Conservation (phyloP, 2,888 invertebrate genomes). For the Hanleya hanleyi region DNA sequence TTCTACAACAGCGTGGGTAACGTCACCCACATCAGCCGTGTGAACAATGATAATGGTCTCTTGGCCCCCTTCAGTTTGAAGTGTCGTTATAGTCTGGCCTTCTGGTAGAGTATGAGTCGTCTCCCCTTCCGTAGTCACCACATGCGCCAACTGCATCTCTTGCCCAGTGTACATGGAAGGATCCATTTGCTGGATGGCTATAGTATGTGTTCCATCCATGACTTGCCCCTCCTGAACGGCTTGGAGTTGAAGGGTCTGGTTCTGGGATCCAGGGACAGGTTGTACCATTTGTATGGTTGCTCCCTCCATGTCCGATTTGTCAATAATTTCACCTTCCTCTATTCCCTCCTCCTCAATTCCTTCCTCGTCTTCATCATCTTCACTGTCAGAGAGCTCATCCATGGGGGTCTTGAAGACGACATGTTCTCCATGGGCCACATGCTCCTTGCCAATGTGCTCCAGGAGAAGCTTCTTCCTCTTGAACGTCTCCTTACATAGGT, state of each 20-base stretch:
- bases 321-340: slow-evolving; percentile 17
- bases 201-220: not conserved
- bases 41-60: slow-evolving; percentile 68
- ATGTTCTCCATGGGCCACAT: slow-evolving; percentile 10
- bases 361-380: slow-evolving; percentile 41
- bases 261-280: slow-evolving; percentile 62
- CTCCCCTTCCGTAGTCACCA: not conserved
- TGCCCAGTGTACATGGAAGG: not conserved
- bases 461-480: slow-evolving; percentile 64
- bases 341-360: slow-evolving; percentile 34
- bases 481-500: slow-evolving; percentile 68
- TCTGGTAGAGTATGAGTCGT: not conserved
- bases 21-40: slow-evolving; percentile 62
- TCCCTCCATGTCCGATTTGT: not conserved
- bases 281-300: not conserved
- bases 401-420: slow-evolving; percentile 9
- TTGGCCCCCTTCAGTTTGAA: slow-evolving; percentile 62
- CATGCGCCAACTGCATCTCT: slow-evolving; percentile 1
- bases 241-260: slow-evolving; percentile 52
- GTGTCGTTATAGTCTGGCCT: slow-evolving; percentile 60
- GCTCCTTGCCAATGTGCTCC: slow-evolving; percentile 61
- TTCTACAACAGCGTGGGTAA: slow-evolving; percentile 66
- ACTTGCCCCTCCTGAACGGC: slow-evolving; percentile 40
- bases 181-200: not conserved
- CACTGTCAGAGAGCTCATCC: slow-evolving; percentile 26